phyloP scores from a whole-genome alignment of 2,797 vertebrate species.

The Heterohyrax brucei region DNA sequence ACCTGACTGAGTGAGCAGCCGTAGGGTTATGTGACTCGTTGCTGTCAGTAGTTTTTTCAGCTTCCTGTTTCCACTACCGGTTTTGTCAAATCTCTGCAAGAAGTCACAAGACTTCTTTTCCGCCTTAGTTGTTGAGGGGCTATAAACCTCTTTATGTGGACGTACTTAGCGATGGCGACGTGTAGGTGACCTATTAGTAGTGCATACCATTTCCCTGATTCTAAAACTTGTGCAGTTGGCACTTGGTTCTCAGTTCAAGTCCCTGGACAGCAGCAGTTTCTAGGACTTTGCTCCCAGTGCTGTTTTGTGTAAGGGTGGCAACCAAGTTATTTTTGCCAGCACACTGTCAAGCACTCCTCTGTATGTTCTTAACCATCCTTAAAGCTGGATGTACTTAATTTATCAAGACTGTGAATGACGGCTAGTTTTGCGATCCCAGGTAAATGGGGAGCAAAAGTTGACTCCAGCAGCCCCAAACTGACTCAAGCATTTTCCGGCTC shows the following conservation, averaged over 20 bases:
- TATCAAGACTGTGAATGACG: slow-evolving; percentile 1
- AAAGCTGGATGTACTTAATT: neutral
- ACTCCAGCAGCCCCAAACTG: neutral
- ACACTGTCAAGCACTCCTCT: slow-evolving; percentile 14
- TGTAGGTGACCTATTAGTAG: neutral
- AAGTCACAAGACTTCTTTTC: slow-evolving; percentile 65
- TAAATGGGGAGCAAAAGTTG: neutral
- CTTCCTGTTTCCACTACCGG: slow-evolving; percentile 34
- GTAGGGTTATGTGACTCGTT: neutral
- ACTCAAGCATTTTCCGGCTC: slow-evolving; percentile 58
- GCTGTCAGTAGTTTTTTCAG: neutral
- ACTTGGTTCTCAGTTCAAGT: neutral
- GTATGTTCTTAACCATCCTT: neutral
- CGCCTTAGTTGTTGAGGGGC: slow-evolving; percentile 4
- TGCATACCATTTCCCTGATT: neutral
- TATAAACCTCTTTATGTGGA: neutral
- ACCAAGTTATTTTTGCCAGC: neutral
- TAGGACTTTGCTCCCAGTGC: slow-evolving; percentile 33
- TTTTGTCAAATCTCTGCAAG: slow-evolving; percentile 36
- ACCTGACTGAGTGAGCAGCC: neutral
- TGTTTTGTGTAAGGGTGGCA: neutral
- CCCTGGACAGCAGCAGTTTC: neutral
- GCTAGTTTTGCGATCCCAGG: neutral
- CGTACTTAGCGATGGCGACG: neutral
- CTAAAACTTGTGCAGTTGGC: neutral